Percentiles rank a stretch among this genome's conserved stretches.
Evolutionary conservation across 2,888 invertebrate species (phyloP).

Genomic region (Hecatera dysodea): DNA sequence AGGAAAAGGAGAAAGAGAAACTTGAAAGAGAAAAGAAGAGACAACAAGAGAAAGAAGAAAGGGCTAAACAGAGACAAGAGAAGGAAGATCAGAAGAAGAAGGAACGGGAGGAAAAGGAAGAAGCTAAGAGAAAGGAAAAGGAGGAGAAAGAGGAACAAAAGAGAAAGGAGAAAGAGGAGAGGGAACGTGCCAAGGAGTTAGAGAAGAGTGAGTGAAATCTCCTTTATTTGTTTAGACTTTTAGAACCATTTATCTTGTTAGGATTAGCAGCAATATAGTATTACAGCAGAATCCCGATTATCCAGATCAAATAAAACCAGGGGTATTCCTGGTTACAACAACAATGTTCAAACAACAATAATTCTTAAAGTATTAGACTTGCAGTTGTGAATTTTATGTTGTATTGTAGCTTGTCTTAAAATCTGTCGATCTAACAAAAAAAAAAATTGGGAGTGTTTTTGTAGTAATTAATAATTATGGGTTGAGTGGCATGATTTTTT

Average conservation of each 20-base stretch:
- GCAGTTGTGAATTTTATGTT: no score
- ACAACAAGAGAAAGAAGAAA: conserved; percentile 87
- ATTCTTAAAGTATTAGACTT: no score
- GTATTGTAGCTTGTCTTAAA: no score
- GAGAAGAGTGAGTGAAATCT: conserved; percentile 85
- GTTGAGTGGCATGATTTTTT: no score
- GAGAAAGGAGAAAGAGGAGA: conserved; percentile 89
- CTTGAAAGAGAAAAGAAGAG: conserved; percentile 84
- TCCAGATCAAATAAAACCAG: no score
- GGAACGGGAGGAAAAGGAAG: conserved; percentile 87
- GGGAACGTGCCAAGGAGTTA: conserved; percentile 89
- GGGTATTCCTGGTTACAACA: no score
- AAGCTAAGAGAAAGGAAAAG: conserved; percentile 83
- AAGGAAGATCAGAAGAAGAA: conserved; percentile 83
- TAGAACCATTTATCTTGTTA: neutral
- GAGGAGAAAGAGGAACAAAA: conserved; percentile 90
- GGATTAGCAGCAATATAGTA: no score
- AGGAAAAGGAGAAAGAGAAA: conserved; percentile 89
- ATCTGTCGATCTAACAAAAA: no score
- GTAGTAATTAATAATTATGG: no score
- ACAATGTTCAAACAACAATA: no score
- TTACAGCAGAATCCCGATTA: no score
- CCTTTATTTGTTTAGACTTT: neutral
- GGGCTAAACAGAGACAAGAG: conserved; percentile 84
- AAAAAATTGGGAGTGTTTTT: no score